These are phyloP conservation scores for Oreortyx pictus DNA, from an alignment of 2,797 vertebrate species.

Conservation along the genomic window DNA sequence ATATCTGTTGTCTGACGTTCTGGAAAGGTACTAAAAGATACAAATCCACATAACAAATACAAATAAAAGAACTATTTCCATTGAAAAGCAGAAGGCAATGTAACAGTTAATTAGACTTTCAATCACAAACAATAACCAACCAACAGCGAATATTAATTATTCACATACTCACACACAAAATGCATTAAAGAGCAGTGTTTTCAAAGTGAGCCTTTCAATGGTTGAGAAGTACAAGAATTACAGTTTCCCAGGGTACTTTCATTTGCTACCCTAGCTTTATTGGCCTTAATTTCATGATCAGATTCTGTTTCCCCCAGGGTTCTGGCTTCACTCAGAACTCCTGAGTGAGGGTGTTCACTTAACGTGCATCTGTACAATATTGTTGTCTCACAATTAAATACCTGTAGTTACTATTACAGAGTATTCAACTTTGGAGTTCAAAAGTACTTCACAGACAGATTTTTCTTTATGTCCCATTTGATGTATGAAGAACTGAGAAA, in stretches of 20 bases:
- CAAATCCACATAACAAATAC: neutral
- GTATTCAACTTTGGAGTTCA: neutral
- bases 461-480: neutral
- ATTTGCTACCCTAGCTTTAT: neutral
- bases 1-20: neutral
- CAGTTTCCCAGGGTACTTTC: neutral
- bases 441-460: neutral
- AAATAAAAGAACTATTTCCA: neutral
- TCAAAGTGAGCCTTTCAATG: neutral
- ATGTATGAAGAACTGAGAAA: neutral
- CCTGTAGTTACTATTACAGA: neutral
- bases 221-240: neutral
- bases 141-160: neutral
- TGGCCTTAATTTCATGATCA: neutral
- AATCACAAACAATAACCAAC: neutral
- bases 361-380: neutral
- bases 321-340: neutral
- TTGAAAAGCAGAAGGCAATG: neutral
- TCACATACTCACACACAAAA: neutral
- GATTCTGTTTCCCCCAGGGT: neutral
- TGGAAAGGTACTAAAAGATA: slow-evolving; percentile 2
- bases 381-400: neutral
- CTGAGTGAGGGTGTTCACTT: neutral
- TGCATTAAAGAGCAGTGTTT: neutral
- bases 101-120: neutral